Evolutionary conservation across 2,888 invertebrate species (phyloP).

Genomic region (Drosophila kuntzei): DNA sequence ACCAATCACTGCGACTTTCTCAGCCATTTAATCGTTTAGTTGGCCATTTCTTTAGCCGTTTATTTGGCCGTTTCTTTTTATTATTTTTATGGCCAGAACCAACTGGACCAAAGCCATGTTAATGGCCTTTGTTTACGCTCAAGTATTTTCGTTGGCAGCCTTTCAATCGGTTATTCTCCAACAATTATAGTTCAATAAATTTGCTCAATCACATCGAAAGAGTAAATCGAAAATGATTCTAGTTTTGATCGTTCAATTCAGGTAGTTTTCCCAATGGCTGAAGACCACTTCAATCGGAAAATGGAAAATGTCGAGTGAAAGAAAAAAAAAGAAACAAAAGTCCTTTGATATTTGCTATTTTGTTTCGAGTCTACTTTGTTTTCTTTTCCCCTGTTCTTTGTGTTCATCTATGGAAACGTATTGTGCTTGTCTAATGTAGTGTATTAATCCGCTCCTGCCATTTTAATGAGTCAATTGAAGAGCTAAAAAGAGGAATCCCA

Average conservation of each 20-base stretch:
- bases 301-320: slow-evolving; percentile 4
- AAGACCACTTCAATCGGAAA: slow-evolving; percentile 17
- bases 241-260: slow-evolving; percentile 48
- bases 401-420: background rate
- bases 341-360: slow-evolving; percentile 30
- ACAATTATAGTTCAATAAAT: slow-evolving; percentile 63
- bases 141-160: slow-evolving; percentile 1
- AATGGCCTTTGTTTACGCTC: slow-evolving; percentile 17
- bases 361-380: slow-evolving; percentile 1
- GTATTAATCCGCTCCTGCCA: slow-evolving; percentile 6
- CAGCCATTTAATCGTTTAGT: slow-evolving; percentile 46
- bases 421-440: slow-evolving; percentile 20
- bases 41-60: slow-evolving; percentile 50
- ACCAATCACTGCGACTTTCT: slow-evolving; percentile 25
- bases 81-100: slow-evolving; percentile 50
- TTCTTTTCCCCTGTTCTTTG: background rate
- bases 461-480: slow-evolving; percentile 6
- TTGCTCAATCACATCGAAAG: slow-evolving; percentile 45
- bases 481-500: background rate
- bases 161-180: slow-evolving; percentile 25
- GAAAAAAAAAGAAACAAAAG: background rate
- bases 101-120: slow-evolving; percentile 32
- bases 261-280: slow-evolving; percentile 23
- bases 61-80: slow-evolving; percentile 55
- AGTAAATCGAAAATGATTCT: slow-evolving; percentile 38